Evolutionary conservation across 2,888 invertebrate species (phyloP).

Genomic region (Germaria angustata): DNA sequence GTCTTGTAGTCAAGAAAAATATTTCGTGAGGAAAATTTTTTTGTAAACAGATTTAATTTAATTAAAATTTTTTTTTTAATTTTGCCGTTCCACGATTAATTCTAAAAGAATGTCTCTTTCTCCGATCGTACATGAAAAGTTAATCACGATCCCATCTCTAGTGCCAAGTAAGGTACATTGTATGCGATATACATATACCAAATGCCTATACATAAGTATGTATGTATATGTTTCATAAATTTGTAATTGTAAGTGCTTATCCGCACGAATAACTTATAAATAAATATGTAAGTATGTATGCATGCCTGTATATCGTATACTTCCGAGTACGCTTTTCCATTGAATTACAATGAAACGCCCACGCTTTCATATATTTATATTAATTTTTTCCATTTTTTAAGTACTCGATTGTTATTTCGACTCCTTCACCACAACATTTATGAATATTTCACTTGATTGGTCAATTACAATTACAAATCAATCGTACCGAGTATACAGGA

Average conservation of each 20-base stretch:
- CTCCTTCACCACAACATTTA: constrained; percentile 34
- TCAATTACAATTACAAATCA: constrained; percentile 67
- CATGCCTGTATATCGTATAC: background rate
- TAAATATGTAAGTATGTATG: background rate
- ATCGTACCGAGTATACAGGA: constrained; percentile 51
- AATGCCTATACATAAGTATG: too few species aligned
- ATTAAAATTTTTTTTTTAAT: too few species aligned
- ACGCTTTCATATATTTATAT: constrained; percentile 5
- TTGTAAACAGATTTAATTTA: too few species aligned
- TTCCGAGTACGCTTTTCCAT: background rate
- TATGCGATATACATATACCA: constrained; percentile 15
- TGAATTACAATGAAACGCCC: constrained; percentile 45
- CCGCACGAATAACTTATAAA: background rate
- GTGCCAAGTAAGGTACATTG: background rate
- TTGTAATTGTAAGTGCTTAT: background rate
- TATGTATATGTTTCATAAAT: too few species aligned
- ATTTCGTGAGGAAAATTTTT: too few species aligned
- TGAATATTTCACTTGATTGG: constrained; percentile 66
- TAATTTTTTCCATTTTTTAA: constrained; percentile 30
- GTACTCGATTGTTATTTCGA: constrained; percentile 35
- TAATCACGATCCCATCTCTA: background rate
- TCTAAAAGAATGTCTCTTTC: too few species aligned
- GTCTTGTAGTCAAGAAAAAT: too few species aligned
- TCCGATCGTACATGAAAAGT: background rate
- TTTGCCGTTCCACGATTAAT: too few species aligned